A percentile compares a stretch with the other conserved stretches of the same genome.
phyloP scores from a whole-genome alignment of 2,888 invertebrate species.

The Aspidapion aeneum region DNA sequence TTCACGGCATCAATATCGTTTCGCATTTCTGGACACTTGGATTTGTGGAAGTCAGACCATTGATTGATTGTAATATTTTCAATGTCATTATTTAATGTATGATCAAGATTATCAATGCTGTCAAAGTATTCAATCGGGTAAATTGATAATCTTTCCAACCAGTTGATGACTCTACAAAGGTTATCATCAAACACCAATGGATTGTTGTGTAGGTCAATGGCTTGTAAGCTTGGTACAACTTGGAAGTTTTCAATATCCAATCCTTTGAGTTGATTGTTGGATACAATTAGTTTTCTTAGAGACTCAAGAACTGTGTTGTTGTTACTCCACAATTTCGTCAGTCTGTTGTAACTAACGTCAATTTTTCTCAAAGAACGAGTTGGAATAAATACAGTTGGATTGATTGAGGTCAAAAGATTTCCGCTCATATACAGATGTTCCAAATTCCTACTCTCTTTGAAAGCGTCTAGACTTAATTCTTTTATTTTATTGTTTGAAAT shows the following conservation, averaged over 20 bases:
- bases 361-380: slow-evolving; percentile 61
- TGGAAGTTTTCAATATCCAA: slow-evolving; percentile 58
- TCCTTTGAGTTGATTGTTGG: slow-evolving; percentile 57
- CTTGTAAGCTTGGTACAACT: slow-evolving; percentile 55
- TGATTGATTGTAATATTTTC: slow-evolving; percentile 26
- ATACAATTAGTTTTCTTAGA: slow-evolving; percentile 51
- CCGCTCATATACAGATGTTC: slow-evolving; percentile 66
- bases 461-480: slow-evolving; percentile 59
- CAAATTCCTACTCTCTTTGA: slow-evolving; percentile 63
- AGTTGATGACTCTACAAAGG: slow-evolving; percentile 63
- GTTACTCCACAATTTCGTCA: slow-evolving; percentile 62
- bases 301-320: slow-evolving; percentile 32
- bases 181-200: slow-evolving; percentile 66
- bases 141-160: slow-evolving; percentile 58
- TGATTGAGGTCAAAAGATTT: slow-evolving; percentile 63
- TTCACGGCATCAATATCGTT: slow-evolving; percentile 34
- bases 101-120: slow-evolving; percentile 28
- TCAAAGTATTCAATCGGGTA: slow-evolving; percentile 48
- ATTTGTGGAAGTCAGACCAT: slow-evolving; percentile 27
- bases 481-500: slow-evolving; percentile 67
- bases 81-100: slow-evolving; percentile 27
- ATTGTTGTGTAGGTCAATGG: slow-evolving; percentile 62
- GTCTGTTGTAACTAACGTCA: slow-evolving; percentile 66
- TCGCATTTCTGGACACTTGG: slow-evolving; percentile 24
- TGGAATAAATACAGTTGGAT: slow-evolving; percentile 62